These are phyloP conservation scores for Bubo bubo DNA, from an alignment of 2,113 vertebrate genomes.

Conservation along the genomic window DNA sequence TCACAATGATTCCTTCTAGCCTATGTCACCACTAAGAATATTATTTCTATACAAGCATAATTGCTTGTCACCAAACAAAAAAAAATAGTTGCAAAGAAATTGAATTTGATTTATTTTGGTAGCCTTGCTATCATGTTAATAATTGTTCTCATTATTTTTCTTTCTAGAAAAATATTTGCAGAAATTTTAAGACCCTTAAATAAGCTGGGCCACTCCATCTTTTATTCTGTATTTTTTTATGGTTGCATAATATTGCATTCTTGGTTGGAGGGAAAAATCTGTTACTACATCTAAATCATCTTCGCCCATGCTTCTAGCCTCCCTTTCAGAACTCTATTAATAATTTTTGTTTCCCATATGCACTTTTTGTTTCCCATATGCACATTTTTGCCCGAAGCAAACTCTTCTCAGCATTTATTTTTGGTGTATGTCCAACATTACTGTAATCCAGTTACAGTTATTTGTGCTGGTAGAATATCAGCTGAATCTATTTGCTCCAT, in stretches of 20 bases:
- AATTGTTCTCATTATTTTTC: background rate
- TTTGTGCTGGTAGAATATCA: constrained; percentile 59
- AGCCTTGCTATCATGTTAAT: background rate
- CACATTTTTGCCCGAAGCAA: constrained; percentile 52
- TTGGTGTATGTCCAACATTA: constrained; percentile 19
- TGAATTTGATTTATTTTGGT: background rate
- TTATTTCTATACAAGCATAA: background rate
- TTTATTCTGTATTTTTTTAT: background rate
- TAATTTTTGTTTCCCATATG: constrained; percentile 62
- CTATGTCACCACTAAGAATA: background rate
- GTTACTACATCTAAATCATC: constrained; percentile 27
- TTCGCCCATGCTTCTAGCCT: constrained; percentile 20
- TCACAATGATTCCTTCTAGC: background rate
- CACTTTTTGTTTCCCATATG: constrained; percentile 64
- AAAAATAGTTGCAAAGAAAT: background rate
- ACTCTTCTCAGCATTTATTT: constrained; percentile 59
- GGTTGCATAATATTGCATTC: constrained; percentile 28
- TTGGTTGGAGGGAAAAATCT: constrained; percentile 45
- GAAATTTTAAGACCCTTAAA: background rate
- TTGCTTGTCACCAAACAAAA: background rate
- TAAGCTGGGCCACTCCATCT: background rate
- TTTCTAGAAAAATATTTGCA: background rate
- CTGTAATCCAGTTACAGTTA: constrained; percentile 37
- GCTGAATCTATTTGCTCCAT: constrained; percentile 36
- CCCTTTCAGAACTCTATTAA: constrained; percentile 60